Evolutionary conservation across 2,888 invertebrate genomes (phyloP), one percentile per base, ranked within the genome.

Genomic region (Sminthurides aquaticus): DNA sequence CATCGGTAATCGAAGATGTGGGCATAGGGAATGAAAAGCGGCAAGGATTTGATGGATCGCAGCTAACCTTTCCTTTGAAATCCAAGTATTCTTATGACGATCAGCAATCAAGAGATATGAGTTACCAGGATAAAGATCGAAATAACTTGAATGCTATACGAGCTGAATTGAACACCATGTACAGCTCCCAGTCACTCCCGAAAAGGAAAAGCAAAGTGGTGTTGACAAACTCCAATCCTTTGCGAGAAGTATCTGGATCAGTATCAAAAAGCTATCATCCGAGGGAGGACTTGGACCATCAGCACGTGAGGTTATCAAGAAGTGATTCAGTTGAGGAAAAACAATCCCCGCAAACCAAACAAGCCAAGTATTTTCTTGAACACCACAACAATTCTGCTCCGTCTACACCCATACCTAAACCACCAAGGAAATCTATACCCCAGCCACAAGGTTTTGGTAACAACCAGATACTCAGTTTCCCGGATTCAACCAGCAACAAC

Each of bases 361-460:
- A 27, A 49, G 49, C 52, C 24, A 58, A 58, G 24, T 58, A 58
- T 58, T 58, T 43, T 43, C 43, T 34, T 15, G 43, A 58, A 18
- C 34, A 20, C 11, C 52, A 52, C 2, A 15, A 20, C 24, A 15
- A 24, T 28, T 57, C 57, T 8, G 15, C 57, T 18, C 27, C 57
- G 20, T 24, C 24, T 20, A 26, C 57, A n/a, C 18, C 25, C 24
- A 59, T 64, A 56, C 24, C 25, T 3, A 64, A 64, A 60, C 64
- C 64, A 48, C 64, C 64, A 0, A 24, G 64, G 22, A 64, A 64
- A 57, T 56, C 52, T 5, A 52, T 52, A 18, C 5, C 52, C 8
- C 20, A 5, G 20, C 18, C 20, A 8, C 20, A 5, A 8, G 5
- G 5, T 22, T 15, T 8, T 5, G 52, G 52, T 15, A 5, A 34